Conservation (phyloP, 1,140 invertebrate genomes). For the Venturia canescens region DNA sequence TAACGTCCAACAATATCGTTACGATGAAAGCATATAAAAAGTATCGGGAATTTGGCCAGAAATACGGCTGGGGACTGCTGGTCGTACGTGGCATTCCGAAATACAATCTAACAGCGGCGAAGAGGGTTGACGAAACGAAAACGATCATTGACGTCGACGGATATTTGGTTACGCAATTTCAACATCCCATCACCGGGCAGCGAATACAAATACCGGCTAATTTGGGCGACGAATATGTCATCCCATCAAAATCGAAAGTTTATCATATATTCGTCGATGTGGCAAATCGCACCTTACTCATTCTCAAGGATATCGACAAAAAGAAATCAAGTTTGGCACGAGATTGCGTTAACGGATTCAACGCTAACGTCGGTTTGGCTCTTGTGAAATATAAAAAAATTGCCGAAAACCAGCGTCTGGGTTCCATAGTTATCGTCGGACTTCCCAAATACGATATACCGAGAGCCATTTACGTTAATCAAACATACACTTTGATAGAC, state of each 20-base stretch:
- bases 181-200: constrained; percentile 13
- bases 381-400: neutral
- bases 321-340: neutral
- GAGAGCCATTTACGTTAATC: neutral
- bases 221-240: neutral
- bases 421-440: constrained; percentile 6
- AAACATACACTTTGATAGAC: neutral
- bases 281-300: neutral
- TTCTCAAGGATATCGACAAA: neutral
- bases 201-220: neutral
- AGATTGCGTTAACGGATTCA: neutral
- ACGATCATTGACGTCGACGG: neutral
- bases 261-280: neutral
- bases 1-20: too few relatives aligned
- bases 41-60: neutral
- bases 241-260: neutral
- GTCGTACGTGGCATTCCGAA: neutral
- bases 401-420: neutral
- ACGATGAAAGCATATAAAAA: too few relatives aligned
- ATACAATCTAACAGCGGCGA: neutral
- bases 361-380: neutral
- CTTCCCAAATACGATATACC: constrained; percentile 6
- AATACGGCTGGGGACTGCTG: neutral
- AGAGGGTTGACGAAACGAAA: neutral
- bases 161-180: neutral